A percentile compares a stretch with the other conserved stretches of the same genome.
phyloP scores from a whole-genome alignment of 2,888 invertebrate genomes.

The Stramonita haemastoma region DNA sequence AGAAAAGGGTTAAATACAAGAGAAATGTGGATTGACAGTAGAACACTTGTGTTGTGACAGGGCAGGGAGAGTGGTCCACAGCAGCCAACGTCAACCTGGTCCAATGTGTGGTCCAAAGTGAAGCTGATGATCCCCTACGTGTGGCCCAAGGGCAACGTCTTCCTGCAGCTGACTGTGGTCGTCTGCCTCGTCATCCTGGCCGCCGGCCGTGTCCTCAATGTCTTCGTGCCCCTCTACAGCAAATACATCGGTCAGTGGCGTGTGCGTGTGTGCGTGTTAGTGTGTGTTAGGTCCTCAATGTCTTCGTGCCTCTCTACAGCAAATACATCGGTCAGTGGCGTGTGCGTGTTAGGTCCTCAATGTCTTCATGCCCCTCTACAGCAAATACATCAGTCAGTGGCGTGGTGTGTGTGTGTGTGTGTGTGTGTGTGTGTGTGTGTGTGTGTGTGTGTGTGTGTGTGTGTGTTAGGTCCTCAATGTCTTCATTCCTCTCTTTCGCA shows the following conservation, averaged over 20 bases:
- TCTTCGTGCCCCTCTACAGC: conserved; percentile 95
- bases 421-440: conserved; percentile 74
- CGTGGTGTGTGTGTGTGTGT: too few species aligned
- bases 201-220: conserved; percentile 90
- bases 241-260: conserved; percentile 89
- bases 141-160: conserved; percentile 91
- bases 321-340: too few species aligned
- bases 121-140: conserved; percentile 91
- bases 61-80: neutral
- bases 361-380: too few species aligned
- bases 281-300: conserved; percentile 42
- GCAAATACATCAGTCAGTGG: too few species aligned
- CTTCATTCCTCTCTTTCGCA: conserved; percentile 94
- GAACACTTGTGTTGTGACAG: too few species aligned
- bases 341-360: too few species aligned
- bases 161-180: conserved; percentile 88
- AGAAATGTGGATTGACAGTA: too few species aligned
- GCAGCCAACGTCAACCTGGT: conserved; percentile 71
- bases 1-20: too few species aligned
- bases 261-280: neutral
- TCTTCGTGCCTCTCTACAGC: too few species aligned
- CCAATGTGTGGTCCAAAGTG: conserved; percentile 85
- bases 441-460: too few species aligned
- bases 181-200: conserved; percentile 88
- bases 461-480: conserved; percentile 87